A percentile compares a stretch with the other conserved stretches of the same genome.
These are phyloP conservation scores for Cichlasoma orientale DNA, from an alignment of 2,797 vertebrate genomes.

Conservation along the genomic window DNA sequence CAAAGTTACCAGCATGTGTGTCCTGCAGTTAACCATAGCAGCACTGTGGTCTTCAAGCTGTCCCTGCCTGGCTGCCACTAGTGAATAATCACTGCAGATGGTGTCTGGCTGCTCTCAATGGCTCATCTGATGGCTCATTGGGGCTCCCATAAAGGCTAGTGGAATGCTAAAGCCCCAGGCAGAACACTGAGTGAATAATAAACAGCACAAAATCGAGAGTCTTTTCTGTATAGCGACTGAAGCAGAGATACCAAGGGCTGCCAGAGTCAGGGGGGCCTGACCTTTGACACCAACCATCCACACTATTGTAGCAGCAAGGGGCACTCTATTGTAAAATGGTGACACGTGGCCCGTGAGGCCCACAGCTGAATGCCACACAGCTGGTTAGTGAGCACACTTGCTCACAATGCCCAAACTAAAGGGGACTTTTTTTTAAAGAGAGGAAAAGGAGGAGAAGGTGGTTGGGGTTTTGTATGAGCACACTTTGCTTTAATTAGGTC, in stretches of 20 bases:
- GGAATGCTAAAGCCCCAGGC: constrained; percentile 77
- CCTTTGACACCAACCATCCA: constrained; percentile 78
- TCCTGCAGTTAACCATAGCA: constrained; percentile 62
- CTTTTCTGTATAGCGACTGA: constrained; percentile 70
- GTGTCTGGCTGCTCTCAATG: constrained; percentile 78
- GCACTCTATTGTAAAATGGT: constrained; percentile 72
- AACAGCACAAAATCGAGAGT: constrained; percentile 68
- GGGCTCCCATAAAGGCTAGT: constrained; percentile 73
- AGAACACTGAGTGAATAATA: constrained; percentile 75
- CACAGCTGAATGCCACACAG: constrained; percentile 78
- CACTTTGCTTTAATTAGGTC: constrained; percentile 63
- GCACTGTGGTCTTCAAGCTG: constrained; percentile 66
- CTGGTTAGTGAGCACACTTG: constrained; percentile 79
- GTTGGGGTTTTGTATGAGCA: constrained; percentile 58
- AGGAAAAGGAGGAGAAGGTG: constrained; percentile 58
- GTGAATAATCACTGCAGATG: constrained; percentile 81
- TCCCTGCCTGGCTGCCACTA: constrained; percentile 62
- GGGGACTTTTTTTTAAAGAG: constrained; percentile 43
- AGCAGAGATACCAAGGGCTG: constrained; percentile 68
- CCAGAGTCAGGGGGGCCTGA: constrained; percentile 71
- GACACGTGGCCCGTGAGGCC: constrained; percentile 79
- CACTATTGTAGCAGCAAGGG: constrained; percentile 76
- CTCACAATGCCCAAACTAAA: constrained; percentile 76
- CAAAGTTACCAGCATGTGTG: constrained; percentile 26
- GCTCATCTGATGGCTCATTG: constrained; percentile 77